phyloP scores from a whole-genome alignment of 2,113 vertebrate species.

The Eolophus roseicapilla region DNA sequence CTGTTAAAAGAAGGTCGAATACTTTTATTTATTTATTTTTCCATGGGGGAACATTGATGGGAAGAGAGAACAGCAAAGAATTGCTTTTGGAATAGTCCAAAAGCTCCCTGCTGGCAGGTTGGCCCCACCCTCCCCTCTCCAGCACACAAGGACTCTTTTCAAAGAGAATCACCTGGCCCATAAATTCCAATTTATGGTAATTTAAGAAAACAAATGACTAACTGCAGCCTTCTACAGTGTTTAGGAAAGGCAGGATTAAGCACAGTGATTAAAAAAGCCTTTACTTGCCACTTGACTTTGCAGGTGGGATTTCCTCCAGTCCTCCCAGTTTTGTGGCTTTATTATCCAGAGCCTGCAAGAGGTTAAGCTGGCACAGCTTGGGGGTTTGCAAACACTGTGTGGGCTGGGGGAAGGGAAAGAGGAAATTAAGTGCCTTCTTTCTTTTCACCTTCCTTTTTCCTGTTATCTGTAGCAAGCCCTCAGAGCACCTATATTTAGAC shows the following conservation, averaged over 20 bases:
- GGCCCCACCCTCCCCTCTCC: conserved; percentile 60
- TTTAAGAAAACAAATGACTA: conserved; percentile 78
- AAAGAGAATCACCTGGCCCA: conserved; percentile 71
- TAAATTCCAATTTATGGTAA: conserved; percentile 74
- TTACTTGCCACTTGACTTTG: conserved; percentile 50
- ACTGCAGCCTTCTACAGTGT: conserved; percentile 23
- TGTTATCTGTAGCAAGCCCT: conserved; percentile 38
- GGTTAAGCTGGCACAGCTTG: conserved; percentile 51
- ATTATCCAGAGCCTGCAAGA: conserved; percentile 4
- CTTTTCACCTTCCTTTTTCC: conserved; percentile 49
- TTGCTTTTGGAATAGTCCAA: conserved; percentile 66
- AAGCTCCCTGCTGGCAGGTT: conserved; percentile 68
- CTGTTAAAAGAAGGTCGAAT: conserved; percentile 63
- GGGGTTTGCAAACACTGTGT: conserved; percentile 1
- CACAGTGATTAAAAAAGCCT: conserved; percentile 51
- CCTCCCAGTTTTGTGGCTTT: conserved; percentile 10
- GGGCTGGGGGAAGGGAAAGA: background rate
- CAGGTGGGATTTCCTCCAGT: conserved; percentile 52
- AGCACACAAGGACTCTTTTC: conserved; percentile 73
- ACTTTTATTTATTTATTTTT: conserved; percentile 39
- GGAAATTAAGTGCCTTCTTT: conserved; percentile 66
- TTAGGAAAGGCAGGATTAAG: conserved; percentile 70
- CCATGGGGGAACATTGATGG: background rate
- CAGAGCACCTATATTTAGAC: conserved; percentile 54
- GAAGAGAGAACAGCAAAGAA: conserved; percentile 39